These are phyloP conservation scores for Philotrypesis tridentata DNA, from an alignment of 1,140 invertebrate genomes.

Conservation along the genomic window DNA sequence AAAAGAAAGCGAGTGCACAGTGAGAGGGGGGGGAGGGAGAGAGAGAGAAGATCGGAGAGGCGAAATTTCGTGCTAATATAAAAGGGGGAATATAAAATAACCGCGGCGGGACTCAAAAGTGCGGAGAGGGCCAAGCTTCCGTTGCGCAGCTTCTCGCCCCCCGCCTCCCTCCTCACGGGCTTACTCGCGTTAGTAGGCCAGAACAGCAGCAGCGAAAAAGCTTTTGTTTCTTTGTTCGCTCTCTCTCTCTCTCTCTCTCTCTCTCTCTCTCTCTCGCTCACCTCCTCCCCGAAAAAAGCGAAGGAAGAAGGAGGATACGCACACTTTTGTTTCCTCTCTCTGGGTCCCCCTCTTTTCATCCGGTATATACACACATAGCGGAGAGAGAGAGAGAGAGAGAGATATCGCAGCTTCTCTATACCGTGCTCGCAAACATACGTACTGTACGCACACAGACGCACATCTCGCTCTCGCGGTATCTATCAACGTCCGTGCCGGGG, in stretches of 20 bases:
- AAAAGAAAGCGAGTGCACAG: not conserved
- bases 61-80: constrained; percentile 39
- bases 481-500: constrained; percentile 70
- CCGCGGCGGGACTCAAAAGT: not conserved
- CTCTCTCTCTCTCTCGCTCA: no score
- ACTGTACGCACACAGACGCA: no score
- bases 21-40: no score
- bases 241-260: not conserved
- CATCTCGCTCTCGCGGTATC: constrained; percentile 64
- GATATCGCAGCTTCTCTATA: constrained; percentile 50
- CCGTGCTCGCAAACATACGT: not conserved
- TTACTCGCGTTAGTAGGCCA: not conserved
- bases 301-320: constrained; percentile 52
- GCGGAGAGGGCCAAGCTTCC: not conserved
- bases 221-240: constrained; percentile 43
- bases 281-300: constrained; percentile 32
- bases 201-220: not conserved
- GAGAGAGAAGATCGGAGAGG: not conserved
- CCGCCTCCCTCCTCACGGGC: not conserved
- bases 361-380: no score
- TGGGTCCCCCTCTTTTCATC: not conserved
- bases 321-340: constrained; percentile 25
- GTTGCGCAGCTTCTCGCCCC: not conserved
- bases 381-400: no score
- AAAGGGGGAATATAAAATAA: constrained; percentile 29